These are phyloP conservation scores for Melinopterus prodromus DNA, from an alignment of 2,888 invertebrate genomes.

Conservation along the genomic window DNA sequence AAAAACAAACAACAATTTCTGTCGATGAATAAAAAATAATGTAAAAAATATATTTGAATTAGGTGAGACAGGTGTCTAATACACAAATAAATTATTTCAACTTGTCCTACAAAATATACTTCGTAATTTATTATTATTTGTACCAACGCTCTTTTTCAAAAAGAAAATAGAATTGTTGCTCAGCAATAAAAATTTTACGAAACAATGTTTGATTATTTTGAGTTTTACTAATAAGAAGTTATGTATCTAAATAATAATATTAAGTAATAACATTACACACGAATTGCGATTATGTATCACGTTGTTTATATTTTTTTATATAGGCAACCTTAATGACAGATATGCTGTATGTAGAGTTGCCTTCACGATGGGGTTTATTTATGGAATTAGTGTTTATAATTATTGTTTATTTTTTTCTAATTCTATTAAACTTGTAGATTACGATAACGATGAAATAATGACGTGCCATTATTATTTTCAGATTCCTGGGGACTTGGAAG, in stretches of 20 bases:
- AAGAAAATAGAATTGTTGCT: neutral
- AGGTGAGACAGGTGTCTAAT: neutral
- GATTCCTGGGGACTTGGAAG: slow-evolving; percentile 69
- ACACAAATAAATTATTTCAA: neutral
- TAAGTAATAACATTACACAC: neutral
- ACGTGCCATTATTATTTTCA: slow-evolving; percentile 56
- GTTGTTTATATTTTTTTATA: neutral
- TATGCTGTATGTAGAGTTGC: slow-evolving; percentile 17
- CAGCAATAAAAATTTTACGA: neutral
- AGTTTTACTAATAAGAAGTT: neutral
- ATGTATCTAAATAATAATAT: neutral
- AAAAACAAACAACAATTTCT: neutral
- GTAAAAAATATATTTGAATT: neutral
- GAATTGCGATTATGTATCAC: neutral
- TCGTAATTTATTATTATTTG: too few species aligned
- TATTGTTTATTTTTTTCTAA: slow-evolving; percentile 8
- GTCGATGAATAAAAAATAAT: too few species aligned
- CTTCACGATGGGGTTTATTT: slow-evolving; percentile 19
- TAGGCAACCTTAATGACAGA: slow-evolving; percentile 31
- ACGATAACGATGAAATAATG: neutral
- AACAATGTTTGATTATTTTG: neutral
- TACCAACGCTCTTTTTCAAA: neutral
- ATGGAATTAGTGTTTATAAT: neutral
- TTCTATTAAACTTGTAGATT: slow-evolving; percentile 16
- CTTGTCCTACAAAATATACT: too few species aligned